These are phyloP conservation scores for Hylaeus anthracinus DNA, from an alignment of 1,140 invertebrate genomes.

Conservation along the genomic window DNA sequence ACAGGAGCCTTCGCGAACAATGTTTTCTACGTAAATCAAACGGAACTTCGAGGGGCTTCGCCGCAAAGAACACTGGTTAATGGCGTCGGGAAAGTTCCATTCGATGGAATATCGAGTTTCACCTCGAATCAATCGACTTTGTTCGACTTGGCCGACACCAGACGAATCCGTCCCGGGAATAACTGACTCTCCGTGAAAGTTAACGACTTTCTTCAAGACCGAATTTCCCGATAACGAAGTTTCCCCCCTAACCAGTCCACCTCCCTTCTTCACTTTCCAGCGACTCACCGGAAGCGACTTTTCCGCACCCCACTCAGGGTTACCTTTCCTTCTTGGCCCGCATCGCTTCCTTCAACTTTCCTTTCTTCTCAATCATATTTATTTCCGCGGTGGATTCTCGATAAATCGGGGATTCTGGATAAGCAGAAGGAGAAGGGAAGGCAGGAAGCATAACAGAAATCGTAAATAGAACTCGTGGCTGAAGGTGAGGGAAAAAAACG, in stretches of 20 bases:
- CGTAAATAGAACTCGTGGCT: neutral
- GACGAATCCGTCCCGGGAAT: conserved; percentile 49
- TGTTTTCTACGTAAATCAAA: conserved; percentile 48
- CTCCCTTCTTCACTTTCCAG: neutral
- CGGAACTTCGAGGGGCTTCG: conserved; percentile 26
- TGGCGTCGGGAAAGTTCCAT: conserved; percentile 50
- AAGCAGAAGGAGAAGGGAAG: too few relatives aligned
- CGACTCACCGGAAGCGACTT: conserved; percentile 20
- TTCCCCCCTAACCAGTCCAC: neutral
- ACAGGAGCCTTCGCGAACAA: conserved; percentile 4
- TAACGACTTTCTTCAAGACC: conserved; percentile 64
- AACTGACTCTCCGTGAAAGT: conserved; percentile 57
- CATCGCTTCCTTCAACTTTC: conserved; percentile 48
- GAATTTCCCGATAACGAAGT: conserved; percentile 69
- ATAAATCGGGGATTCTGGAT: conserved; percentile 43
- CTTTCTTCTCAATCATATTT: conserved; percentile 63
- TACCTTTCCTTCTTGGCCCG: conserved; percentile 11
- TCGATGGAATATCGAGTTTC: conserved; percentile 50
- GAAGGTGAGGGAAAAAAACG: neutral
- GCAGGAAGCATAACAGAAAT: neutral
- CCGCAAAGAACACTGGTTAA: conserved; percentile 47
- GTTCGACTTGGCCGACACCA: conserved; percentile 48
- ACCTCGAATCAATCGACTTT: conserved; percentile 56
- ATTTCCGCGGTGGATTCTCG: conserved; percentile 30
- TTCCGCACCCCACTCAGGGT: neutral